A percentile compares a stretch with the other conserved stretches of the same genome.
Evolutionary conservation across 2,888 invertebrate species (phyloP).

Genomic region (Micropterix aruncella): DNA sequence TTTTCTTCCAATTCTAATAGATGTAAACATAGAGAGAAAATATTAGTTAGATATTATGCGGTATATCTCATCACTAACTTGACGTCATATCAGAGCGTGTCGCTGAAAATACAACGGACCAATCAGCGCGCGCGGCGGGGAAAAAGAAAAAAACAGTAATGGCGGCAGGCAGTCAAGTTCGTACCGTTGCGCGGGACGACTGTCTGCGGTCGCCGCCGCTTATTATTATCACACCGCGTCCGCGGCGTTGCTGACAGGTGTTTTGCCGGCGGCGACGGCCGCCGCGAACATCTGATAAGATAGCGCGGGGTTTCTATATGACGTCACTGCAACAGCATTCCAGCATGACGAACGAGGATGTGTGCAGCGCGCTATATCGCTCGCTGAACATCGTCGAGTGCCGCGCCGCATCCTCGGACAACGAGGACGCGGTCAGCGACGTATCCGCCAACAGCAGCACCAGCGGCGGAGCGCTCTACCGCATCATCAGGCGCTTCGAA

Average conservation of each 20-base stretch:
- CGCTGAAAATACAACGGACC: too few species aligned
- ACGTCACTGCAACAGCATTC: slow-evolving; percentile 7
- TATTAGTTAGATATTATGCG: too few species aligned
- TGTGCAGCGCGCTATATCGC: slow-evolving; percentile 22
- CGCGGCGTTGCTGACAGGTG: neutral
- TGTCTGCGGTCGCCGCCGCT: neutral
- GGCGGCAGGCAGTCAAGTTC: neutral
- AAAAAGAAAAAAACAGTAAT: too few species aligned
- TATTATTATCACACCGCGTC: too few species aligned
- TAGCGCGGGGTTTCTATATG: neutral
- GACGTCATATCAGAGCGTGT: too few species aligned
- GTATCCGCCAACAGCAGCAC: neutral
- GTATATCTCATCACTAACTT: too few species aligned
- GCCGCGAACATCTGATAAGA: neutral
- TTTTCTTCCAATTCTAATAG: too few species aligned
- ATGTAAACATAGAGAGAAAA: too few species aligned
- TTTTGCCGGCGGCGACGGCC: neutral
- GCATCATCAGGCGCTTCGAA: slow-evolving; percentile 5
- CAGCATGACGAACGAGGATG: slow-evolving; percentile 32
- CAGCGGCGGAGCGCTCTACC: slow-evolving; percentile 6
- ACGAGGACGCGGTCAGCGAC: slow-evolving; percentile 22
- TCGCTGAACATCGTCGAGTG: slow-evolving; percentile 21
- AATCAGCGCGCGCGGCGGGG: too few species aligned
- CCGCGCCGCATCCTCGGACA: slow-evolving; percentile 21
- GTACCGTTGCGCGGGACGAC: neutral